Percentiles rank a stretch among this genome's conserved stretches.
Evolutionary conservation across 1,140 invertebrate species (phyloP).

Genomic region (Brachionus rotundiformis): DNA sequence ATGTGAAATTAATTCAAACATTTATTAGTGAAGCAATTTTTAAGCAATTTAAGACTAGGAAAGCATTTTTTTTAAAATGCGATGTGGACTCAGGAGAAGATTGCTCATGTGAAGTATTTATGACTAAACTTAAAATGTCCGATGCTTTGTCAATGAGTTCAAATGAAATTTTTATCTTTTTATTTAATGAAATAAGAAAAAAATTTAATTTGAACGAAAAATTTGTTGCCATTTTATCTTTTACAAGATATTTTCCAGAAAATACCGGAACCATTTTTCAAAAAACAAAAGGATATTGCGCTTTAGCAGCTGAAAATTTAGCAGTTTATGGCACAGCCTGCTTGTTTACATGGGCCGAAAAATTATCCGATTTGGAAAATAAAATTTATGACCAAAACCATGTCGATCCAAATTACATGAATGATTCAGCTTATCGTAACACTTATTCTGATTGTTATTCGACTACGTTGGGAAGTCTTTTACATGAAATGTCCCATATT

Average conservation of each 20-base stretch:
- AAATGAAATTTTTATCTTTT: neutral
- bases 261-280: neutral
- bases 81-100: neutral
- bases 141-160: slow-evolving; percentile 14
- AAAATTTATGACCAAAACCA: slow-evolving; percentile 68
- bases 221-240: slow-evolving; percentile 17
- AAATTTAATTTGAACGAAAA: neutral
- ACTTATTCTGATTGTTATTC: slow-evolving; percentile 79
- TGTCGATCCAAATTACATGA: slow-evolving; percentile 76
- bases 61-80: slow-evolving; percentile 21
- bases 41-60: neutral
- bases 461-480: slow-evolving; percentile 84
- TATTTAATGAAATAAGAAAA: neutral
- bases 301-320: slow-evolving; percentile 72
- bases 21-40: slow-evolving; percentile 13
- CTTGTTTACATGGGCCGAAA: slow-evolving; percentile 83
- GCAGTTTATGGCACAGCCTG: slow-evolving; percentile 86
- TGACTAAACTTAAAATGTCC: neutral
- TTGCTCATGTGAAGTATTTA: neutral
- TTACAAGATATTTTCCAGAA: slow-evolving; percentile 4
- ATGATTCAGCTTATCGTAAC: slow-evolving; percentile 80
- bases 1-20: neutral
- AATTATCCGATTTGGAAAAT: slow-evolving; percentile 71
- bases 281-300: slow-evolving; percentile 17
- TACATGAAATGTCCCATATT: slow-evolving; percentile 90